phyloP scores from a whole-genome alignment of 2,888 invertebrate species.

The Luperina nickerlii region DNA sequence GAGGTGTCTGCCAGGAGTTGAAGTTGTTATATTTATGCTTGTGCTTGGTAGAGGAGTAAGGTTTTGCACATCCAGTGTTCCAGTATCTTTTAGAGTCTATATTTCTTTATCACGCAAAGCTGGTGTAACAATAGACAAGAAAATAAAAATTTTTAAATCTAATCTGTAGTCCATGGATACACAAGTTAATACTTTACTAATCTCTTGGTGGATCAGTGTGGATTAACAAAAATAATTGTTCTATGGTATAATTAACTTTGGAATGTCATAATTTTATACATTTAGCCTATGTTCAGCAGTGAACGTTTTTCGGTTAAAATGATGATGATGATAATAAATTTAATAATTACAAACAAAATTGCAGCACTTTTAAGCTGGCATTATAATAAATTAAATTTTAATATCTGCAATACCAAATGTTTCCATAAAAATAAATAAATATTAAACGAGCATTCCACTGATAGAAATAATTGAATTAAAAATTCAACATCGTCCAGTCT shows the following conservation, averaged over 20 bases:
- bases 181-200: not conserved
- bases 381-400: not conserved
- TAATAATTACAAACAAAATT: not conserved
- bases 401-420: not conserved
- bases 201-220: not conserved
- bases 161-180: not conserved
- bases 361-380: not conserved
- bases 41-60: conserved; percentile 14
- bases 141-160: not conserved
- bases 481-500: conserved; percentile 48
- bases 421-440: not conserved
- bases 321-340: too few species aligned
- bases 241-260: not conserved
- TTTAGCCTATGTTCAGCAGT: not conserved
- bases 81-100: not conserved
- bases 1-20: conserved; percentile 40
- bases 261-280: not conserved
- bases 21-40: conserved; percentile 49
- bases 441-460: conserved; percentile 18
- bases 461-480: conserved; percentile 59
- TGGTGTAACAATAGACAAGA: not conserved
- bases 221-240: not conserved
- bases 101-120: not conserved
- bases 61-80: conserved; percentile 23
- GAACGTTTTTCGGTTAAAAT: not conserved